phyloP scores from a whole-genome alignment of 2,797 vertebrate genomes.

The Acipenser oxyrinchus region DNA sequence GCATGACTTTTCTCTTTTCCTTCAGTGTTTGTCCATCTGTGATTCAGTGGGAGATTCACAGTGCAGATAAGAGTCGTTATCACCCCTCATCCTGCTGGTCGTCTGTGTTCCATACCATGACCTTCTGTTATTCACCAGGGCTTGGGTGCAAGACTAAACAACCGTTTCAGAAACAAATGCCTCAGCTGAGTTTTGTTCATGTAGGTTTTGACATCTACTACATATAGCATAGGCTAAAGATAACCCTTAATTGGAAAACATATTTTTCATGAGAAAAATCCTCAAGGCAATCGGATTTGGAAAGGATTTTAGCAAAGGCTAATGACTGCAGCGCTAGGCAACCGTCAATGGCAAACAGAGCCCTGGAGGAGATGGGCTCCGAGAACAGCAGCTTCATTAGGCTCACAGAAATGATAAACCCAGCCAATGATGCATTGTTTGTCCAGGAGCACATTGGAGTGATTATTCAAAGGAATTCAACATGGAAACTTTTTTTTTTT shows the following conservation, averaged over 20 bases:
- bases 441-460: conserved; percentile 31
- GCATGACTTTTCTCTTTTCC: conserved; percentile 18
- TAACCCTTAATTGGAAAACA: too few species aligned
- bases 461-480: conserved; percentile 33
- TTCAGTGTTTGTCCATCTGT: conserved; percentile 31
- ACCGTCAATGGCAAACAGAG: conserved; percentile 40
- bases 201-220: too few species aligned
- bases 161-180: too few species aligned
- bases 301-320: conserved; percentile 11
- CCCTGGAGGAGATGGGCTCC: conserved; percentile 30
- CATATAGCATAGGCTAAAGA: too few species aligned
- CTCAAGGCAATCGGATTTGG: too few species aligned
- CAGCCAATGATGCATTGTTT: conserved; percentile 35
- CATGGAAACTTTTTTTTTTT: conserved; percentile 13
- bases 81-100: conserved; percentile 26
- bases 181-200: too few species aligned
- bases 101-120: conserved; percentile 30
- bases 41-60: conserved; percentile 33
- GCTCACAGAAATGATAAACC: conserved; percentile 39
- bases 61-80: conserved; percentile 48
- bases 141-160: conserved; percentile 17
- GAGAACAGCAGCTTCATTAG: conserved; percentile 46
- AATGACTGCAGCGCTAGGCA: conserved; percentile 55
- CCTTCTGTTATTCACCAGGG: conserved; percentile 37
- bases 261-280: too few species aligned